A percentile compares a stretch with the other conserved stretches of the same genome.
phyloP scores from a whole-genome alignment of 1,140 invertebrate species.

The Helicoverpa zea region DNA sequence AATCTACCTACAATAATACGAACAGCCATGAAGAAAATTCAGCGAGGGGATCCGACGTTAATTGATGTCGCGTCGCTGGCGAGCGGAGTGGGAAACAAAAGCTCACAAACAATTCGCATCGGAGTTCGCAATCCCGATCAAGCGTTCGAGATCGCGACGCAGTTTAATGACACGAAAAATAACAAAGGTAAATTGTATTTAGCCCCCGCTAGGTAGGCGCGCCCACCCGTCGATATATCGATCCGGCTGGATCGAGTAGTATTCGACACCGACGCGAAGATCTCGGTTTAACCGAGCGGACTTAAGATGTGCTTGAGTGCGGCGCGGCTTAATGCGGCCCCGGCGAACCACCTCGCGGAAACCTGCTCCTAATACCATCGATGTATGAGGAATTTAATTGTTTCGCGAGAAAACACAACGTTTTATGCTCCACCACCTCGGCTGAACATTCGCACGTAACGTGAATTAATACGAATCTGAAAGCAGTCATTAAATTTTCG shows the following conservation, averaged over 20 bases:
- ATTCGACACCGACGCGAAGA: conserved; percentile 72
- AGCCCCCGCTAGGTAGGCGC: conserved; percentile 81
- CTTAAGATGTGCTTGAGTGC: conserved; percentile 76
- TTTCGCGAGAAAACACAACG: conserved; percentile 77
- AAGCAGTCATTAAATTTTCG: conserved; percentile 84
- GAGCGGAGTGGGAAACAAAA: conserved; percentile 84
- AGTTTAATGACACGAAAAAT: conserved; percentile 87
- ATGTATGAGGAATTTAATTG: conserved; percentile 83
- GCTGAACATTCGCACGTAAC: conserved; percentile 72
- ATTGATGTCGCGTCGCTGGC: conserved; percentile 84
- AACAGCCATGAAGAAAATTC: conserved; percentile 80
- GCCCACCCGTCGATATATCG: conserved; percentile 79
- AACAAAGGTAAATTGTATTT: conserved; percentile 87
- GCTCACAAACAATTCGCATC: conserved; percentile 86
- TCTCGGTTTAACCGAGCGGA: conserved; percentile 76
- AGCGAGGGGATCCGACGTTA: conserved; percentile 79
- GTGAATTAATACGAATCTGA: conserved; percentile 81
- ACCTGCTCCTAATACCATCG: conserved; percentile 69
- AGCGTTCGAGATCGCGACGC: conserved; percentile 85
- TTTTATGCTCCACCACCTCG: conserved; percentile 73
- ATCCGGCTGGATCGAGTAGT: conserved; percentile 71
- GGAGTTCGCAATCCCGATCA: conserved; percentile 85
- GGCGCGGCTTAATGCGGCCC: conserved; percentile 66
- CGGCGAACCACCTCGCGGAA: conserved; percentile 62
- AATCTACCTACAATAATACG: conserved; percentile 74